Conservation (phyloP, 37 sponge, comb jelly and placozoan species). For the Petrosia ficiformis region DNA sequence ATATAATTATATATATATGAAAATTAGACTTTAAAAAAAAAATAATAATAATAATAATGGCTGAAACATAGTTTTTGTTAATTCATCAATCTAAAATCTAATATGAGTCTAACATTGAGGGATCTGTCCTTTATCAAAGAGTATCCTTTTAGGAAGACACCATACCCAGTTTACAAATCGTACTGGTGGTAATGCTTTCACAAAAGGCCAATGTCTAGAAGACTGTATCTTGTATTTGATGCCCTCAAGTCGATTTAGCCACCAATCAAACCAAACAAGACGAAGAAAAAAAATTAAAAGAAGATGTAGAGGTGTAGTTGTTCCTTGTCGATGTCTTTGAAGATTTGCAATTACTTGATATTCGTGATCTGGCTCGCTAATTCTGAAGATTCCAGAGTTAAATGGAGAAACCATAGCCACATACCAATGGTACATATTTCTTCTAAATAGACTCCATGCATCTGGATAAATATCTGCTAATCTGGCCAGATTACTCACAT, state of each 20-base stretch:
- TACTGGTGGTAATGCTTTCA: slow-evolving; percentile 23
- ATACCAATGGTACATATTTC: slow-evolving; percentile 61
- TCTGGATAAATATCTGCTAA: slow-evolving; percentile 77
- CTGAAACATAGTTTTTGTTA: too few relatives aligned
- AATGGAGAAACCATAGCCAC: slow-evolving; percentile 69
- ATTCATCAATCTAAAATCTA: too few relatives aligned
- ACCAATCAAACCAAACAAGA: slow-evolving; percentile 60
- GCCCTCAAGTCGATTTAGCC: slow-evolving; percentile 36
- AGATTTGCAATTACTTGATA: slow-evolving; percentile 49
- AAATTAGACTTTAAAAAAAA: too few relatives aligned
- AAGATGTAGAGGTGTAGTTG: slow-evolving; percentile 56
- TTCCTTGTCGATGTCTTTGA: slow-evolving; percentile 52
- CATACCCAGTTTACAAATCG: slow-evolving; percentile 51
- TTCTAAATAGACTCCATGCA: slow-evolving; percentile 66
- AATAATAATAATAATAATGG: too few relatives aligned
- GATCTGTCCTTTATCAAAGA: slow-evolving; percentile 70
- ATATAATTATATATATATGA: too few relatives aligned
- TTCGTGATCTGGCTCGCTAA: slow-evolving; percentile 53
- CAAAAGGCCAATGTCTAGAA: slow-evolving; percentile 46
- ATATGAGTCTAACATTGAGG: too few relatives aligned
- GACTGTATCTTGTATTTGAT: slow-evolving; percentile 68
- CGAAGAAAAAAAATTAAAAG: slow-evolving; percentile 74
- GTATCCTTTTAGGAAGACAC: slow-evolving; percentile 59
- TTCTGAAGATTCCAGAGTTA: slow-evolving; percentile 65
- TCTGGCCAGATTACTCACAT: slow-evolving; percentile 73